Conservation (phyloP, 2,797 vertebrate genomes). For the Siniperca undulata region DNA sequence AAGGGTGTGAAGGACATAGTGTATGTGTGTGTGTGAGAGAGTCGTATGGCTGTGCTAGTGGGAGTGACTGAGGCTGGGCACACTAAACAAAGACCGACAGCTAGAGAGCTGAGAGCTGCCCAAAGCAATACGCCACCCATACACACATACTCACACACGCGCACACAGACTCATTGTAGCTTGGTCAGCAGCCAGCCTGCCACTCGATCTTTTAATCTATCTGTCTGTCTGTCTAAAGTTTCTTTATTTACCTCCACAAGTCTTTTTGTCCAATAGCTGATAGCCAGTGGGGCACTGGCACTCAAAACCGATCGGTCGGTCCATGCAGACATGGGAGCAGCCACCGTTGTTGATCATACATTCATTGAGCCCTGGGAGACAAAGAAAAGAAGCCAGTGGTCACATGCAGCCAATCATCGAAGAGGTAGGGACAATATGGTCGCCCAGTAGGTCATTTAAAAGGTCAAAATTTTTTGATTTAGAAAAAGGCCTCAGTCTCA, state of each 20-base stretch:
- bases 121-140: constrained; percentile 30
- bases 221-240: constrained; percentile 32
- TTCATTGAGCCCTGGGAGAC: constrained; percentile 91
- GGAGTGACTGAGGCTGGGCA: constrained; percentile 37
- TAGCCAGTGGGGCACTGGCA: constrained; percentile 95
- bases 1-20: constrained; percentile 63
- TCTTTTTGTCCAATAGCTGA: constrained; percentile 96
- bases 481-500: not conserved
- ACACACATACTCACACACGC: not conserved
- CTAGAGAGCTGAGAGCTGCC: constrained; percentile 40
- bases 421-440: not conserved
- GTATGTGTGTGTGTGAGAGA: constrained; percentile 4
- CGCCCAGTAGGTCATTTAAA: not conserved
- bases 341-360: constrained; percentile 95
- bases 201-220: constrained; percentile 19
- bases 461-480: constrained; percentile 3
- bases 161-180: not conserved
- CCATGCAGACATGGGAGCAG: constrained; percentile 96
- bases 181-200: constrained; percentile 25
- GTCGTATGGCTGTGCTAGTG: constrained; percentile 25
- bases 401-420: constrained; percentile 21
- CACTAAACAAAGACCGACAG: constrained; percentile 43
- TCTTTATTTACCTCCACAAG: constrained; percentile 93
- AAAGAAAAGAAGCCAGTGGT: constrained; percentile 44
- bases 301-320: constrained; percentile 94